Base-by-base conservation (phyloP, 1,140 invertebrate genomes). In the Oedothorax gibbosus region DNA sequence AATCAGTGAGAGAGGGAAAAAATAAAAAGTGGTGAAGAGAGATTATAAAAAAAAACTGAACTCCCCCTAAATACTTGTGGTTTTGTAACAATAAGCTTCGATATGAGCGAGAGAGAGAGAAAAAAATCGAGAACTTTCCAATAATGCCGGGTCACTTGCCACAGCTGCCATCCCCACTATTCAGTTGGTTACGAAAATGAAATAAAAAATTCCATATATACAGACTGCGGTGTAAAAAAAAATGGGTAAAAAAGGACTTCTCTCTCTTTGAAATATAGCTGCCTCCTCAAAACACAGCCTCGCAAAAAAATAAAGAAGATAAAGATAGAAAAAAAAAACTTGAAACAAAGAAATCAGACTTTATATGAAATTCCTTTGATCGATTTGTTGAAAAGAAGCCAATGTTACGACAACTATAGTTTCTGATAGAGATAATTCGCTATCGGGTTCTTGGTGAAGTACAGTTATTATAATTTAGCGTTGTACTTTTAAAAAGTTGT, bases 351-450 rank as follows among this genome's bases (percentile, higher is more conserved):
- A 75, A 56, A 73, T 21, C 35, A 18, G 71, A 73, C 21, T 62
- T 21, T 15, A 77, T 21, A 77, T 77, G 75, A 77, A 77, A 77
- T 77, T 77, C 75, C 54, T 77, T 18, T 65, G 49, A 77, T 77
- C 75, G 75, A 77, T 64, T 57, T 77, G 75, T 77, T 77, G 75
- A 77, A 77, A 77, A 20, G 62, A 49, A 77, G 75, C 75, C 75
- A 77, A 77, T 77, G 57, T 77, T 54, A 35, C 12, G 35, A 21
- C 72, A 60, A 75, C 54, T 75, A 75, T 53, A 35, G 35, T 35
- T 35, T 35, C 35, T 35, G 35, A 35, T 35, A 35, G 35, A 35
- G 35, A 35, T 35, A 5, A 35, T 35, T 35, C 35, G 35, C 1
- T 35, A 1, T 35, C 35, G 35, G 1, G 35, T 35, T 35, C 35